Percentiles rank a stretch among this genome's conserved stretches.
Evolutionary conservation across 2,888 invertebrate genomes (phyloP).

Genomic region (Pegoplata infirma): DNA sequence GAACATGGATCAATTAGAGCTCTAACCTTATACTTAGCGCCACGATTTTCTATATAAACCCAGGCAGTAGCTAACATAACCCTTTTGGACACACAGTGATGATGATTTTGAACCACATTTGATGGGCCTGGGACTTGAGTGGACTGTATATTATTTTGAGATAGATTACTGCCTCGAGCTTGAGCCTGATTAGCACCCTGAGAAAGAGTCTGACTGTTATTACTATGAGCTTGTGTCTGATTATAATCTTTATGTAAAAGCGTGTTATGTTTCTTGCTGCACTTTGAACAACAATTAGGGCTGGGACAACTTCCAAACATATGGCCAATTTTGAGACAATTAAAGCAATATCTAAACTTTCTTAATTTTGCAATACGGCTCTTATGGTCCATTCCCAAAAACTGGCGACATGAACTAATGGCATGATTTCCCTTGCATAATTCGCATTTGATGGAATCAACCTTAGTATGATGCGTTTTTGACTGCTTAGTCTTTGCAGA

Average conservation of each 20-base stretch:
- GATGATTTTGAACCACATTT: not conserved
- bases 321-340: not conserved
- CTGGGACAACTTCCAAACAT: not conserved
- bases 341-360: not conserved
- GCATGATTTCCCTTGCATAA: constrained; percentile 3
- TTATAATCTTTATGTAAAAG: not conserved
- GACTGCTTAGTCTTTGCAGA: not conserved
- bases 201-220: not conserved
- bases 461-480: constrained; percentile 10
- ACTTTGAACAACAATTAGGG: not conserved
- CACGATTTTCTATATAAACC: not conserved
- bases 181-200: not conserved
- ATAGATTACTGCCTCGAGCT: not conserved
- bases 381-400: constrained; percentile 4
- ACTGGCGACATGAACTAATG: not conserved
- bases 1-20: not conserved
- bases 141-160: not conserved
- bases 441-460: not conserved
- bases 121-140: not conserved
- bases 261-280: not conserved
- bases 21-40: not conserved
- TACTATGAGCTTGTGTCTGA: not conserved
- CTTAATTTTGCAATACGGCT: not conserved
- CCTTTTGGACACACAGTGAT: not conserved
- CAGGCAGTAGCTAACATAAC: not conserved